Evolutionary conservation across 2,888 invertebrate genomes (phyloP).

Genomic region (Chesias legatella): DNA sequence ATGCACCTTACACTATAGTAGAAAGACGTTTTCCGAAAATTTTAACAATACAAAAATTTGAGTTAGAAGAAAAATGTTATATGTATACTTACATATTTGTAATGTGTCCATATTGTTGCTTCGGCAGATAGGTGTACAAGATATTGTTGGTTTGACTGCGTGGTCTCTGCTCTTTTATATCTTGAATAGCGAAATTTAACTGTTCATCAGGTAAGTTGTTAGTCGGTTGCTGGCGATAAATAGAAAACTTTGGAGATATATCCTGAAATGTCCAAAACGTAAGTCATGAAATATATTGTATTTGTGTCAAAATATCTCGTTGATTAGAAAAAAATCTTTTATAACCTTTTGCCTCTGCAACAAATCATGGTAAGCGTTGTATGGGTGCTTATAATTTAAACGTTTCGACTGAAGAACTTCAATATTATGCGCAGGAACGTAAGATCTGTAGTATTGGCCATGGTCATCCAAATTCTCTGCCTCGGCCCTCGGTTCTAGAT

Average conservation of each 20-base stretch:
- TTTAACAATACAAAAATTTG: no score
- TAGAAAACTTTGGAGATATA: no score
- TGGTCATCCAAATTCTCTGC: constrained; percentile 3
- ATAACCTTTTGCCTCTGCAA: constrained; percentile 31
- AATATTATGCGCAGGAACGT: constrained; percentile 34
- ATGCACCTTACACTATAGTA: no score
- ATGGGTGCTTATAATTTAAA: constrained; percentile 34
- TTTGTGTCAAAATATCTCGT: no score
- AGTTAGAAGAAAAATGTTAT: no score
- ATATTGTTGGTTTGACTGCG: constrained; percentile 4
- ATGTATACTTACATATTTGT: no score
- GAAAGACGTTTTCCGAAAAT: no score
- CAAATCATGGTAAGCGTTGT: constrained; percentile 27
- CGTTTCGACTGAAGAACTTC: constrained; percentile 31
- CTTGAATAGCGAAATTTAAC: background rate
- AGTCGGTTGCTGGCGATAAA: no score
- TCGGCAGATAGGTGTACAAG: constrained; percentile 3
- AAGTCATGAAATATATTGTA: no score
- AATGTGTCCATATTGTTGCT: background rate
- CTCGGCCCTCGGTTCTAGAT: constrained; percentile 37
- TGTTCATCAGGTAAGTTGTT: no score
- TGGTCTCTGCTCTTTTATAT: constrained; percentile 2
- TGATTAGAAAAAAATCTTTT: no score
- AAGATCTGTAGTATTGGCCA: constrained; percentile 24
- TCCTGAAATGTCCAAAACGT: no score